Evolutionary conservation across 2,797 vertebrate genomes (phyloP).

Genomic region (Crocodylus rhombifer): DNA sequence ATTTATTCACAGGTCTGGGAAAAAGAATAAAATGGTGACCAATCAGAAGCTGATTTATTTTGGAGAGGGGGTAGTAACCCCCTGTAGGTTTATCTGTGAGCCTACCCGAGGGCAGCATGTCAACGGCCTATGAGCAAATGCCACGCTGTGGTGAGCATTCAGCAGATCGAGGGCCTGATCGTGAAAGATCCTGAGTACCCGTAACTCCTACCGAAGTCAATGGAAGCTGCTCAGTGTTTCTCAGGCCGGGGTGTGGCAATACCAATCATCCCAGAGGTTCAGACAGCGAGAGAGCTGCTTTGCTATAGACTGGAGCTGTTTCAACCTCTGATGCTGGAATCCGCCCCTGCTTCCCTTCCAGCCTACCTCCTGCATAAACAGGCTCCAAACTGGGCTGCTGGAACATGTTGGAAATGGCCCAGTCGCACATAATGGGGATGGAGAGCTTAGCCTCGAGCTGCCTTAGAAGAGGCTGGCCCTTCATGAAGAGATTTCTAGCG

Average conservation of each 20-base stretch:
- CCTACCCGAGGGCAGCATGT: background rate
- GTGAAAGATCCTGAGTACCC: too few relatives aligned
- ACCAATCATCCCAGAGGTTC: background rate
- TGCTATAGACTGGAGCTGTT: background rate
- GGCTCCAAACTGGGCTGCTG: conserved; percentile 36
- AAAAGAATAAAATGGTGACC: background rate
- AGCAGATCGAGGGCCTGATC: too few relatives aligned
- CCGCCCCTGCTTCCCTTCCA: background rate
- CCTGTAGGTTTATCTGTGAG: background rate
- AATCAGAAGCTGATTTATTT: background rate
- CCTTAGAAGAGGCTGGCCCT: conserved; percentile 6
- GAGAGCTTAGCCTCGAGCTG: conserved; percentile 44
- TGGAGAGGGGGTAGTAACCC: background rate
- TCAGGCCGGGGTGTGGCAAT: conserved; percentile 1
- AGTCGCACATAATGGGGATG: conserved; percentile 1
- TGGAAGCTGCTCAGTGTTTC: background rate
- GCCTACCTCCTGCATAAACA: background rate
- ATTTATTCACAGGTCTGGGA: background rate
- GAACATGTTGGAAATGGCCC: background rate
- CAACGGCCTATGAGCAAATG: background rate
- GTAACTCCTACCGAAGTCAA: too few relatives aligned
- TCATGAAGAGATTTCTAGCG: conserved; percentile 58
- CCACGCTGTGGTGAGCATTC: too few relatives aligned
- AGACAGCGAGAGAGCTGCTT: background rate
- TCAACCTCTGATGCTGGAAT: background rate